Evolutionary conservation across 2,113 vertebrate genomes (phyloP).

Genomic region (Mormyrus lacerda): DNA sequence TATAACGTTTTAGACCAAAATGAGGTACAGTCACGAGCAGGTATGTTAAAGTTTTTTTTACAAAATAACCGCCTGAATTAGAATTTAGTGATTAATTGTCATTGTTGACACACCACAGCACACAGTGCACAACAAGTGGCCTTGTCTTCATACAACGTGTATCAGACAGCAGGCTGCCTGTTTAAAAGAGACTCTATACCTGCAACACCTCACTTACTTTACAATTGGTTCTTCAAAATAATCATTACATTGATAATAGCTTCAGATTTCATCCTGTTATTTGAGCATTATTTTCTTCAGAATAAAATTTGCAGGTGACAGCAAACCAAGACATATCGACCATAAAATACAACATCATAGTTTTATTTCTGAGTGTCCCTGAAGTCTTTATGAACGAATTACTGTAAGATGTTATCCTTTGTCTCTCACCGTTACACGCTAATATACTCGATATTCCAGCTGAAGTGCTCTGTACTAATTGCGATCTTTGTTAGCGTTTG

Average conservation of each 20-base stretch:
- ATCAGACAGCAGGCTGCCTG: conserved; percentile 33
- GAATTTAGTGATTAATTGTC: too few species aligned
- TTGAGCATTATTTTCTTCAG: neutral
- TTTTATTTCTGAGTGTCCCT: neutral
- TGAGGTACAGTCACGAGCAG: conserved; percentile 28
- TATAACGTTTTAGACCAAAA: conserved; percentile 21
- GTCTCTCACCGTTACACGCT: neutral
- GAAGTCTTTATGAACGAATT: neutral
- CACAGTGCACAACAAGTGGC: too few species aligned
- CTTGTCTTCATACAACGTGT: conserved; percentile 34
- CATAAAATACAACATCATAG: neutral
- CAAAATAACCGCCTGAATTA: conserved; percentile 35
- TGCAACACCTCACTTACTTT: conserved; percentile 31
- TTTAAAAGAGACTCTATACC: conserved; percentile 35
- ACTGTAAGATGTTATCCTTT: neutral
- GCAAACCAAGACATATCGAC: neutral
- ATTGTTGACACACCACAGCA: too few species aligned
- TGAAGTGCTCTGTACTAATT: neutral
- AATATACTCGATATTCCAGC: neutral
- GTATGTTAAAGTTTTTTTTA: conserved; percentile 19
- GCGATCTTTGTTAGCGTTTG: neutral
- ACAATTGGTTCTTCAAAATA: neutral
- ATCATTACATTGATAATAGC: neutral
- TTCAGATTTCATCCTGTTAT: neutral
- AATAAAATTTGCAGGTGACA: neutral